A percentile compares a stretch with the other conserved stretches of the same genome.
Conservation (phyloP, 2,888 invertebrate genomes). For the Ochropleura leucogaster region DNA sequence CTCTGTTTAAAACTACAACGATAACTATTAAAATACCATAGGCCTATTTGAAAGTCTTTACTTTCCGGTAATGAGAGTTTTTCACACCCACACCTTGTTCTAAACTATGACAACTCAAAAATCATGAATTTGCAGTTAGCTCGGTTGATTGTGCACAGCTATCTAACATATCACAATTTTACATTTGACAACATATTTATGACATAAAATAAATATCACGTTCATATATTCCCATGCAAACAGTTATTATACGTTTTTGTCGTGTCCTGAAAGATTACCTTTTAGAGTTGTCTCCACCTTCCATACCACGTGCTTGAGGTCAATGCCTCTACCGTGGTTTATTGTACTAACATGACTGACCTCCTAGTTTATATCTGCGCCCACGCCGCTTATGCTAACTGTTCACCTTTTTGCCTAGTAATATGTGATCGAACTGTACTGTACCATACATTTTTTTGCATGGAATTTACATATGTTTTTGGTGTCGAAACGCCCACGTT, state of each 20-base stretch:
- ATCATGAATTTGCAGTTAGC: too few relatives aligned
- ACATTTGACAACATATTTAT: too few relatives aligned
- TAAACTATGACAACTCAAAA: too few relatives aligned
- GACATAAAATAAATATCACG: too few relatives aligned
- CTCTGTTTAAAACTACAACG: constrained; percentile 5
- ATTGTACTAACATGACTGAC: constrained; percentile 73
- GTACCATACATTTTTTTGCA: constrained; percentile 49
- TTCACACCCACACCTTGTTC: constrained; percentile 43
- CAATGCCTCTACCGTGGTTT: constrained; percentile 64
- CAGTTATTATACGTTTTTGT: too few relatives aligned
- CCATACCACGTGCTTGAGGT: constrained; percentile 63
- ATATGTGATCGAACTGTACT: constrained; percentile 58
- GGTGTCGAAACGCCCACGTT: constrained; percentile 45
- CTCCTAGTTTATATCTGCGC: constrained; percentile 76
- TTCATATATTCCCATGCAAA: too few relatives aligned
- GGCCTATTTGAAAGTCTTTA: constrained; percentile 62
- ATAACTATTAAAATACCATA: constrained; percentile 53
- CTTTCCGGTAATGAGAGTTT: constrained; percentile 56
- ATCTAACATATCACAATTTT: too few relatives aligned
- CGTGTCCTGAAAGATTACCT: too few relatives aligned
- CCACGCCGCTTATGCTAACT: constrained; percentile 75
- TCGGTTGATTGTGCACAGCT: too few relatives aligned
- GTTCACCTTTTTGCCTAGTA: constrained; percentile 71
- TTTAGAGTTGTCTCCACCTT: too few relatives aligned
- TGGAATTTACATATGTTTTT: constrained; percentile 44